phyloP scores from a whole-genome alignment of 2,797 vertebrate genomes.

The Chaunax sp. region DNA sequence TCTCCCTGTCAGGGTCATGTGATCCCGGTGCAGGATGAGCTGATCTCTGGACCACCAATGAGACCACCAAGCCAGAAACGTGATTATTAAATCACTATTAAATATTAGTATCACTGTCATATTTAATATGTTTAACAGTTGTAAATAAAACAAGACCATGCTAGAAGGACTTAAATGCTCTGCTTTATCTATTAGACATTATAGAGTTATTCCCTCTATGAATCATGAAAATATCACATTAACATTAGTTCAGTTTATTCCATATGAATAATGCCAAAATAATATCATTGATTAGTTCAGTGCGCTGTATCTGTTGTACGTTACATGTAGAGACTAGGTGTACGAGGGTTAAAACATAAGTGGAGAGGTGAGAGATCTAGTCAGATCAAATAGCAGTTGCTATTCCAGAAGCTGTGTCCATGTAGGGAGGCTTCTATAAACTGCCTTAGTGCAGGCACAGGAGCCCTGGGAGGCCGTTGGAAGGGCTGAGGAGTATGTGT shows the following conservation, averaged over 20 bases:
- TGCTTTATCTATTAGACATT: too few species aligned
- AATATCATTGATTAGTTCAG: constrained; percentile 4
- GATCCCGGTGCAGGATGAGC: constrained; percentile 24
- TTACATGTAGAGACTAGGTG: constrained; percentile 37
- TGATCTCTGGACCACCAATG: constrained; percentile 15
- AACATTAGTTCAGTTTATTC: too few species aligned
- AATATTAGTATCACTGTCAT: neutral
- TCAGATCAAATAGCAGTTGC: constrained; percentile 85
- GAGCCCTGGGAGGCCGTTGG: constrained; percentile 56
- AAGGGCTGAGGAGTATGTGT: constrained; percentile 43
- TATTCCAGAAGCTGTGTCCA: constrained; percentile 89
- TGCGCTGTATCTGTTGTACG: constrained; percentile 13
- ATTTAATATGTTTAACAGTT: neutral
- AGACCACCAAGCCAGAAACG: neutral
- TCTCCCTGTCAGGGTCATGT: constrained; percentile 57
- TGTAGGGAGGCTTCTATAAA: constrained; percentile 89
- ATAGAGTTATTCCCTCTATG: too few species aligned
- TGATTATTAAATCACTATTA: neutral
- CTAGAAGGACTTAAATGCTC: neutral
- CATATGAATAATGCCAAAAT: neutral
- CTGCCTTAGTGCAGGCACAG: constrained; percentile 72
- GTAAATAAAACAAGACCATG: neutral
- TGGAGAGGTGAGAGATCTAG: constrained; percentile 70
- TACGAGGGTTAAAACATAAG: constrained; percentile 59
- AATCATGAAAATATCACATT: too few species aligned